These are phyloP conservation scores for Cryptosula pallasiana DNA, from an alignment of 2,888 invertebrate species.

Conservation along the genomic window DNA sequence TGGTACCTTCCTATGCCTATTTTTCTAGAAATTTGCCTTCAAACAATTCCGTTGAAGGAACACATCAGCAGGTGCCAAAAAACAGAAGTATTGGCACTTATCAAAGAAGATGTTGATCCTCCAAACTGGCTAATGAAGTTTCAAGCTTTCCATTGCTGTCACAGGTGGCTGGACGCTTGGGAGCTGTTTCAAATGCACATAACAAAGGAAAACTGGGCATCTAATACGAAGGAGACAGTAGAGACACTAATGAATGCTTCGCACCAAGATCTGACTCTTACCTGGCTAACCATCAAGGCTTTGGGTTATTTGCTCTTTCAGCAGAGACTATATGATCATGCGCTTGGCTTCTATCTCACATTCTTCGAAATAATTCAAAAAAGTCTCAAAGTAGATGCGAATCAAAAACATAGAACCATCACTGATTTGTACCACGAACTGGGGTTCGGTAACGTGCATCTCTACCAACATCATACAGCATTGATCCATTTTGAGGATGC, in stretches of 20 bases:
- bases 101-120: neutral
- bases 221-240: neutral
- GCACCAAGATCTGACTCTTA: neutral
- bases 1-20: neutral
- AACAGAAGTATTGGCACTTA: neutral
- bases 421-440: neutral
- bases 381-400: neutral
- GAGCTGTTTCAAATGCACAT: neutral
- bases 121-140: conserved; percentile 8
- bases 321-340: neutral
- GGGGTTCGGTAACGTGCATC: neutral
- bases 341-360: neutral
- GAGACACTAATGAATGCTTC: neutral
- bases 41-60: neutral
- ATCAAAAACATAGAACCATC: no score
- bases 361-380: neutral
- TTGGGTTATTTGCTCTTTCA: neutral
- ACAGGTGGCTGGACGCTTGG: neutral
- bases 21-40: neutral
- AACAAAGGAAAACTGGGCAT: neutral
- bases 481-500: neutral
- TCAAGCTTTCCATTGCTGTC: neutral
- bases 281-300: neutral
- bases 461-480: neutral
- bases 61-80: neutral